Conservation (phyloP, 2,888 invertebrate genomes). For the Amiota mariae region DNA sequence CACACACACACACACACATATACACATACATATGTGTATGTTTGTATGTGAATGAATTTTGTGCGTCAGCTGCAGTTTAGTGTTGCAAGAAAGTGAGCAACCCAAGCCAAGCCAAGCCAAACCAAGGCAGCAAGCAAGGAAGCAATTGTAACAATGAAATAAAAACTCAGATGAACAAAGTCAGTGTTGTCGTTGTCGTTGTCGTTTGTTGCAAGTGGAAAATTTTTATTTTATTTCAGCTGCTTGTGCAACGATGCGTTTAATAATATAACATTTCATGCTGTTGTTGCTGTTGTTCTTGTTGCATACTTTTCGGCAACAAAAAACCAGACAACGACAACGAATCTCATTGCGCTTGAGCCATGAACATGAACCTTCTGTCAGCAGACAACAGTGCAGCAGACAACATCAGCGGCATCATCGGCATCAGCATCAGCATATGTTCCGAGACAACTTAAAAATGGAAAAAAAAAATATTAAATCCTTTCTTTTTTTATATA, state of each 20-base stretch:
- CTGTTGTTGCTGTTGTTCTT: conserved; percentile 39
- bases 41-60: no score
- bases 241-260: conserved; percentile 64
- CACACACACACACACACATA: neutral
- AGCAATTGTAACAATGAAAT: conserved; percentile 31
- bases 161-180: conserved; percentile 39
- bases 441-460: neutral
- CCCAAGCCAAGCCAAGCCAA: neutral
- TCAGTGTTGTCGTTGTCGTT: conserved; percentile 12
- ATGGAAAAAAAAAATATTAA: neutral
- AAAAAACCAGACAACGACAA: neutral
- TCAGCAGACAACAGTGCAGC: neutral
- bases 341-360: neutral
- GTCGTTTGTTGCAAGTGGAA: conserved; percentile 50
- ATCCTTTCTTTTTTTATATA: neutral
- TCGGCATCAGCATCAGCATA: no score
- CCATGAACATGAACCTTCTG: neutral
- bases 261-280: conserved; percentile 61
- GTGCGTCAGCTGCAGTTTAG: conserved; percentile 28
- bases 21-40: no score
- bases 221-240: conserved; percentile 35
- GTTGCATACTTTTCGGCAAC: conserved; percentile 54
- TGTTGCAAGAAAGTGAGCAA: conserved; percentile 24
- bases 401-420: no score
- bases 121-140: conserved; percentile 38